These are phyloP conservation scores for Willisornis vidua DNA, from an alignment of 2,113 vertebrate species.

Conservation along the genomic window DNA sequence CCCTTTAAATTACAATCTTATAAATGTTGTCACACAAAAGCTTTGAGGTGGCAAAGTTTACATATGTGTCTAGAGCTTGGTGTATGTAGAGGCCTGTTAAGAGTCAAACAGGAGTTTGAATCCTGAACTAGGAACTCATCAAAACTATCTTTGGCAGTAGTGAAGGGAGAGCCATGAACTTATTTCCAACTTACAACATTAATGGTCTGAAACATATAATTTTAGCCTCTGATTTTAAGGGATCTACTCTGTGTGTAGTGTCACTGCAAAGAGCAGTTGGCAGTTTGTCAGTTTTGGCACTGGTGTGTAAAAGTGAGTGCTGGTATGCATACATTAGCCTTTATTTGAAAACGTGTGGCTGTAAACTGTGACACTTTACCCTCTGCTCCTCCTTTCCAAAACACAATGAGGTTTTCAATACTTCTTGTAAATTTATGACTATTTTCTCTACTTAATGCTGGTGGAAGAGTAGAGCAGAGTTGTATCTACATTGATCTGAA, in stretches of 20 bases:
- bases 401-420: not conserved
- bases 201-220: not conserved
- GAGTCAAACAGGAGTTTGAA: not conserved
- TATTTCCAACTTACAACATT: not conserved
- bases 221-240: not conserved
- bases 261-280: not conserved
- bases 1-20: not conserved
- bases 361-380: slow-evolving; percentile 17
- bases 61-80: not conserved
- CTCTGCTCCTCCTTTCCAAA: not conserved
- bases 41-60: not conserved
- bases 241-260: not conserved
- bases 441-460: not conserved
- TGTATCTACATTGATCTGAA: not conserved
- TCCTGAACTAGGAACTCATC: not conserved
- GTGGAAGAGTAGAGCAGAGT: not conserved
- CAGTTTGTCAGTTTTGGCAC: slow-evolving; percentile 27
- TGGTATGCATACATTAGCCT: not conserved
- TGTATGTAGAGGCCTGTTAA: not conserved
- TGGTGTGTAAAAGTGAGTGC: not conserved
- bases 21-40: not conserved
- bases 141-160: not conserved
- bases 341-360: slow-evolving; percentile 15
- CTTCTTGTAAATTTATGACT: not conserved
- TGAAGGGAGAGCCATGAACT: not conserved